Percentiles rank a stretch among this genome's conserved stretches.
These are phyloP conservation scores for Neodiprion fabricii DNA, from an alignment of 1,140 invertebrate genomes.

Conservation along the genomic window DNA sequence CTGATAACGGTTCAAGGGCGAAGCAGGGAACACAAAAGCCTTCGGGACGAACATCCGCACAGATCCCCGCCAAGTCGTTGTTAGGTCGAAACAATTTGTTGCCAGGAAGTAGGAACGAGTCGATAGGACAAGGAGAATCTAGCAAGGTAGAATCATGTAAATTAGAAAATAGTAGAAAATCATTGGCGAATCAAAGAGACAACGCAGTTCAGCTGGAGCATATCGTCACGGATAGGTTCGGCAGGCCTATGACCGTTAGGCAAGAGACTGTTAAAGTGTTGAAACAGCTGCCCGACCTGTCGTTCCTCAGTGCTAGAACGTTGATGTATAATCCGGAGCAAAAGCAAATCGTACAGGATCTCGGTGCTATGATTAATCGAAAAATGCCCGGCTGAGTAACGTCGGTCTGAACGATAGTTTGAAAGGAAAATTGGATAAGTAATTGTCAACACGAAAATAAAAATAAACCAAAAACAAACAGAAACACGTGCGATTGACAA, in stretches of 20 bases:
- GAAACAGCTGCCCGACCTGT: slow-evolving; percentile 56
- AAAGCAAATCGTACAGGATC: slow-evolving; percentile 53
- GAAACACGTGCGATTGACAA: too few relatives aligned
- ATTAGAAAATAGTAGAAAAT: slow-evolving; percentile 34
- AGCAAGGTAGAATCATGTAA: slow-evolving; percentile 26
- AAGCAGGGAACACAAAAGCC: slow-evolving; percentile 19
- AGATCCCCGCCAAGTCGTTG: slow-evolving; percentile 29
- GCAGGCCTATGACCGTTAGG: slow-evolving; percentile 48
- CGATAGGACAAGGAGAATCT: slow-evolving; percentile 20
- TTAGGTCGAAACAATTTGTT: slow-evolving; percentile 26
- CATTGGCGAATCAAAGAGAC: slow-evolving; percentile 23
- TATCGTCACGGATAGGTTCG: slow-evolving; percentile 53
- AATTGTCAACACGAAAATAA: neutral
- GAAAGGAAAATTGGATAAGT: slow-evolving; percentile 34
- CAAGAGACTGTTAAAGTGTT: slow-evolving; percentile 51
- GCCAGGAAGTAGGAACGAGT: slow-evolving; percentile 22
- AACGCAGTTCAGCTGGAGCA: slow-evolving; percentile 39
- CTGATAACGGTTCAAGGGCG: neutral
- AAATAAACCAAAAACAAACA: neutral
- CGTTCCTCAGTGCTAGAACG: slow-evolving; percentile 56
- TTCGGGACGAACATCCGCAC: slow-evolving; percentile 16
- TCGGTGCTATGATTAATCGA: slow-evolving; percentile 59
- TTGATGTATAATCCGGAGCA: slow-evolving; percentile 56
- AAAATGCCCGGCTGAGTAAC: slow-evolving; percentile 63
- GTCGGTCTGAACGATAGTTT: slow-evolving; percentile 59